Base-by-base conservation (phyloP, 2,888 invertebrate species). In the Hofmannophila pseudospretella region DNA sequence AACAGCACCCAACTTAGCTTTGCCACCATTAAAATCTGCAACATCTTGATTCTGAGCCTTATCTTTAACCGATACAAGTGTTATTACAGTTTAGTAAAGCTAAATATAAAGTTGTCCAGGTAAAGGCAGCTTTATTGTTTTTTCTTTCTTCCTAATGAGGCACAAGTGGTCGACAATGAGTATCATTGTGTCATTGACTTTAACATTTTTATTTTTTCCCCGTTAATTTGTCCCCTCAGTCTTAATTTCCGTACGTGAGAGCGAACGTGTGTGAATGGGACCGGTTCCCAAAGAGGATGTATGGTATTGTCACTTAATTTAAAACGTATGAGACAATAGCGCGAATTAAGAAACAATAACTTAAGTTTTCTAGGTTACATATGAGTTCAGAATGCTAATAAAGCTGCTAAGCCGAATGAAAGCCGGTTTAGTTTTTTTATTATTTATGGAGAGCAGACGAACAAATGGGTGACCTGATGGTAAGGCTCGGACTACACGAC, bases 71-170 rank as follows among this genome's bases (percentile, higher is more conserved):
- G 10, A n/a, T 3, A 3, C 2, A 9, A 8, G 10, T 1, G 7
- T 4, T 11, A 10, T 3, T 7, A 28, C 20, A 3, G 7, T 14
- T 35, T 38, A 26, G n/a, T 20, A 8, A 26, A 10, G 30, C 25
- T 19, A 28, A 26, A 39, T 8, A 5, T 36, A 42, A 44, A 16
- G 34, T 66, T 63, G 71, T 56, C 34, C 58, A 70, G 61, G 63
- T 72, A 63, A 63, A 66, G 51, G 61, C 54, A 59, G 63, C 48
- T 70, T 74, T 76, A 80, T 82, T 81, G 74, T 79, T 74, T 77
- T 78, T 56, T 69, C n/a, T 75, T 74, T 76, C 64, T 71, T 76
- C 70, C 71, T 85, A 85, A 85, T 84, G 84, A 85, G 81, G 79
- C 75, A 70, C 72, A 75, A 76, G 79, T 77, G 72, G 74, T 75